phyloP scores from a whole-genome alignment of 1,140 invertebrate species.

The Cepaea nemoralis region DNA sequence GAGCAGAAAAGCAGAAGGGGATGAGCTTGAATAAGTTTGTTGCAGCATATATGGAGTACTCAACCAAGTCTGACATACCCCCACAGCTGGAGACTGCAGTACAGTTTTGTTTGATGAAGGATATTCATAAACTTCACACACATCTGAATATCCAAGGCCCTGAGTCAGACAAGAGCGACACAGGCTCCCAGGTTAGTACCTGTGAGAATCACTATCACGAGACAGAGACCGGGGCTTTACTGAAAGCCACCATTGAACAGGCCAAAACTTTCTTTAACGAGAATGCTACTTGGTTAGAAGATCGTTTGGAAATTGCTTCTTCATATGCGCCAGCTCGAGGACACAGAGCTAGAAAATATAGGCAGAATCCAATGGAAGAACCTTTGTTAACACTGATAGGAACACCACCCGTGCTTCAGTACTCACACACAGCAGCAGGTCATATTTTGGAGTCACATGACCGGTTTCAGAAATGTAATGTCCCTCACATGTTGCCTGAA shows the following conservation, averaged over 20 bases:
- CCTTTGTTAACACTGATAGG: conserved; percentile 51
- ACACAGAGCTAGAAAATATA: conserved; percentile 48
- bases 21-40: conserved; percentile 61
- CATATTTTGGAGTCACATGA: background rate
- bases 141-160: conserved; percentile 57
- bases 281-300: conserved; percentile 67
- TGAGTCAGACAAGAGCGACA: conserved; percentile 45
- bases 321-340: conserved; percentile 1
- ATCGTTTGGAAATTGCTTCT: conserved; percentile 57
- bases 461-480: conserved; percentile 13
- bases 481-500: conserved; percentile 24
- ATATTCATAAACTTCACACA: conserved; percentile 58
- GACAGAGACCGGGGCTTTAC: conserved; percentile 58
- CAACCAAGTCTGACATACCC: conserved; percentile 63
- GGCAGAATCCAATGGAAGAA: conserved; percentile 54
- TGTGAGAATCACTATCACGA: conserved; percentile 53
- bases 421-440: background rate
- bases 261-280: conserved; percentile 62
- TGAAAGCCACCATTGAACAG: conserved; percentile 61
- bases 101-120: conserved; percentile 65
- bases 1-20: conserved; percentile 63
- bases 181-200: conserved; percentile 51
- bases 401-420: background rate
- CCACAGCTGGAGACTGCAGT: conserved; percentile 62
- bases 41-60: conserved; percentile 64